These are phyloP conservation scores for Sander vitreus DNA, from an alignment of 2,113 vertebrate genomes.

Conservation along the genomic window DNA sequence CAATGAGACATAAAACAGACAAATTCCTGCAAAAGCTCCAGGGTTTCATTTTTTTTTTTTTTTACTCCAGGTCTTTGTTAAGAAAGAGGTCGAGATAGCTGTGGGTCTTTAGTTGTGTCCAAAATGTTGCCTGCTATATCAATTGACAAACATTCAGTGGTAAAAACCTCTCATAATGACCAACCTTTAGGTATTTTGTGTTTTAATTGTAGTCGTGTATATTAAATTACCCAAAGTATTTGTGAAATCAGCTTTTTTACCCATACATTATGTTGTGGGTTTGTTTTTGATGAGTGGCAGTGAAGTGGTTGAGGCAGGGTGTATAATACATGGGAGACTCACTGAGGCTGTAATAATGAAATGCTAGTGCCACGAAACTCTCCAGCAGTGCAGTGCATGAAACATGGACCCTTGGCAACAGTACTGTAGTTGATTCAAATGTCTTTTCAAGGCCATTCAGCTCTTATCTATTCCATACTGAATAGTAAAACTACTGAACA, in stretches of 20 bases:
- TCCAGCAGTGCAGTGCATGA: constrained; percentile 55
- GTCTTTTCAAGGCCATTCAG: constrained; percentile 57
- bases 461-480: constrained; percentile 68
- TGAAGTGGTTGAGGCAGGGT: constrained; percentile 28
- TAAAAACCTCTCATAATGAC: constrained; percentile 16
- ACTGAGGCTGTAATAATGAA: constrained; percentile 65
- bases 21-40: constrained; percentile 28
- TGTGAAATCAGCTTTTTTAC: constrained; percentile 26
- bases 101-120: constrained; percentile 13
- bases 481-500: constrained; percentile 65
- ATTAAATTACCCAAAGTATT: constrained; percentile 39
- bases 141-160: constrained; percentile 31
- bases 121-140: constrained; percentile 15
- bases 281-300: constrained; percentile 33
- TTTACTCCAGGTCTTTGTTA: constrained; percentile 20
- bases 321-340: constrained; percentile 47
- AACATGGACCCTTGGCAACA: constrained; percentile 66
- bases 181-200: constrained; percentile 1
- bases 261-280: constrained; percentile 50
- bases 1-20: constrained; percentile 47
- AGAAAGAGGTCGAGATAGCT: constrained; percentile 8
- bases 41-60: not conserved
- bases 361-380: constrained; percentile 48
- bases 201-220: constrained; percentile 46
- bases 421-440: constrained; percentile 41